Evolutionary conservation across 2,888 invertebrate genomes (phyloP).

Genomic region (Diachrysia chrysitis): DNA sequence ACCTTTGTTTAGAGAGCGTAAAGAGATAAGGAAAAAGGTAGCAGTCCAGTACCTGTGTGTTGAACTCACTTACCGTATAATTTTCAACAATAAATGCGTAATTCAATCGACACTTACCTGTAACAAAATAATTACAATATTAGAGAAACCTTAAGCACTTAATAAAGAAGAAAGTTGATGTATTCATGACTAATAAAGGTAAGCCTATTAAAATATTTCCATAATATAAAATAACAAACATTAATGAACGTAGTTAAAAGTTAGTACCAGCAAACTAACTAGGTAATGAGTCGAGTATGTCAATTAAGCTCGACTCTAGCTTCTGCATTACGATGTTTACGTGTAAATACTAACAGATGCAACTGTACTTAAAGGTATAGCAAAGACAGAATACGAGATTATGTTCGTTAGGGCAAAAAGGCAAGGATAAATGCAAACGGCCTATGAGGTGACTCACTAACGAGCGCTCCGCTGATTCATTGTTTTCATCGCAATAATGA

Average conservation of each 20-base stretch:
- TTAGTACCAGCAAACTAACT: conserved; percentile 20
- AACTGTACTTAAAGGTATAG: conserved; percentile 18
- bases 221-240: conserved; percentile 26
- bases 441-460: conserved; percentile 74
- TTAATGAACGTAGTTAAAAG: conserved; percentile 37
- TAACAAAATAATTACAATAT: conserved; percentile 68
- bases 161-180: conserved; percentile 40
- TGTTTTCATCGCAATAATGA: conserved; percentile 75
- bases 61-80: conserved; percentile 47
- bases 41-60: neutral
- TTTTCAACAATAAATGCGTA: conserved; percentile 35
- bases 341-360: conserved; percentile 30
- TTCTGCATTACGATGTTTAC: conserved; percentile 31
- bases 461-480: conserved; percentile 77
- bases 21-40: conserved; percentile 35
- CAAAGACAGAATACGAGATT: conserved; percentile 41
- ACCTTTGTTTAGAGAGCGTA: conserved; percentile 65
- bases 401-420: conserved; percentile 43
- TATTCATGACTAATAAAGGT: conserved; percentile 11
- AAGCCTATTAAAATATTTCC: conserved; percentile 20
- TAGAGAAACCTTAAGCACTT: conserved; percentile 47
- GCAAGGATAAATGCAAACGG: conserved; percentile 47
- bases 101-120: conserved; percentile 75
- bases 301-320: conserved; percentile 38
- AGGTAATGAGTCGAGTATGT: conserved; percentile 27